These are phyloP conservation scores for Misgurnus mizolepis DNA, from an alignment of 2,113 vertebrate genomes.

Conservation along the genomic window DNA sequence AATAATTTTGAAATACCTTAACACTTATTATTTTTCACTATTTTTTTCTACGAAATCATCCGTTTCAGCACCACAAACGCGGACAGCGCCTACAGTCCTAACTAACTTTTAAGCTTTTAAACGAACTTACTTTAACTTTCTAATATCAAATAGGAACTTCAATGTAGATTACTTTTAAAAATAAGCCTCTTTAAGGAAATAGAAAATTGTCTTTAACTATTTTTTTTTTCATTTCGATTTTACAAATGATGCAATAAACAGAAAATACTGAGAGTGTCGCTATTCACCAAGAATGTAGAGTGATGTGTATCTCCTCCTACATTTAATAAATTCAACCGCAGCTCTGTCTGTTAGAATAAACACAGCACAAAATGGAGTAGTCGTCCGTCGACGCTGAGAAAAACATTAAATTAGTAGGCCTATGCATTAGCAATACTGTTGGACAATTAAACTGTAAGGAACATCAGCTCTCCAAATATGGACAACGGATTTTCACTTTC, in stretches of 20 bases:
- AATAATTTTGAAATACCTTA: too few species aligned
- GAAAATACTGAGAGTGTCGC: slow-evolving; percentile 41
- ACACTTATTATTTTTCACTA: neutral
- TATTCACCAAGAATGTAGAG: slow-evolving; percentile 13
- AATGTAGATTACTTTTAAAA: too few species aligned
- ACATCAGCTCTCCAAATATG: too few species aligned
- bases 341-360: neutral
- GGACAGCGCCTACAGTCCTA: neutral
- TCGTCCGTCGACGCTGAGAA: too few species aligned
- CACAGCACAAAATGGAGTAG: neutral
- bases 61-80: neutral
- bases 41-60: neutral
- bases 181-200: too few species aligned
- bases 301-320: slow-evolving; percentile 18
- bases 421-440: too few species aligned
- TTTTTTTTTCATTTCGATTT: neutral
- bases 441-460: too few species aligned
- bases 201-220: too few species aligned
- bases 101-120: neutral
- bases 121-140: too few species aligned
- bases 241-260: neutral
- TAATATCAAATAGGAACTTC: too few species aligned
- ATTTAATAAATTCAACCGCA: neutral
- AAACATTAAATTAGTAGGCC: neutral
- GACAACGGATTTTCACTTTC: too few species aligned